Evolutionary conservation across 2,888 invertebrate species (phyloP), one percentile per base, ranked within the genome.

Genomic region (Synergus japonicus): DNA sequence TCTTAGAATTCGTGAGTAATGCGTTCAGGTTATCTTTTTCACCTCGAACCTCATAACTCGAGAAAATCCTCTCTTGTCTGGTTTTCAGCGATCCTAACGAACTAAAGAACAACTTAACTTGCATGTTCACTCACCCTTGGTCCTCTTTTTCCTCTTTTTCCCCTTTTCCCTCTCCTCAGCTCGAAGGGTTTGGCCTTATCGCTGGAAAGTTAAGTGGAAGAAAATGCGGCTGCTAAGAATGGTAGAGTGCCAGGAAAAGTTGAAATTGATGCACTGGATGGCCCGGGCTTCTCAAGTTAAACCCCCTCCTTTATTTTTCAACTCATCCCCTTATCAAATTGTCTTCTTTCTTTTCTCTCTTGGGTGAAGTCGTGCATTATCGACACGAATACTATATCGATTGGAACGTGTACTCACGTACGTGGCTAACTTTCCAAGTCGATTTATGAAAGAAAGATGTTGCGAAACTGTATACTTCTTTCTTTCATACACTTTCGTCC

Each of bases 191-290:
- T 79, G 80, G 83, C 76, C 80, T 82, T 84, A 83, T 83, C 82
- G 66, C 80, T 54, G 44, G 79, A 83, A 81, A 83, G 82, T 84
- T 91, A 91, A 91, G 91, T 90, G 90, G 90, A 91, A 91, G 91
- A 91, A 91, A 91, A 91, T 91, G 90, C 88, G 87, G 87, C 84
- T 82, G 85, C 85, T 85, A 82, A 85, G 85, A 83, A 84, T 80
- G 83, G 83, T 81, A 82, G 81, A 85, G 80, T 78, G 76, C 73
- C 82, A 83, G 78, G 84, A 81, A 89, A 90, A 91, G 87, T 90
- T 90, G 88, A 90, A 90, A 90, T 90, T 90, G 89, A 90, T 90
- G 90, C 90, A 90, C 87, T 89, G 88, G 87, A 88, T 87, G 88
- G 22, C 18, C 67, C 15, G 13, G 5, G 46, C 54, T 37, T 73